Base-by-base conservation (phyloP, 2,797 vertebrate genomes). In the Channa striata region DNA sequence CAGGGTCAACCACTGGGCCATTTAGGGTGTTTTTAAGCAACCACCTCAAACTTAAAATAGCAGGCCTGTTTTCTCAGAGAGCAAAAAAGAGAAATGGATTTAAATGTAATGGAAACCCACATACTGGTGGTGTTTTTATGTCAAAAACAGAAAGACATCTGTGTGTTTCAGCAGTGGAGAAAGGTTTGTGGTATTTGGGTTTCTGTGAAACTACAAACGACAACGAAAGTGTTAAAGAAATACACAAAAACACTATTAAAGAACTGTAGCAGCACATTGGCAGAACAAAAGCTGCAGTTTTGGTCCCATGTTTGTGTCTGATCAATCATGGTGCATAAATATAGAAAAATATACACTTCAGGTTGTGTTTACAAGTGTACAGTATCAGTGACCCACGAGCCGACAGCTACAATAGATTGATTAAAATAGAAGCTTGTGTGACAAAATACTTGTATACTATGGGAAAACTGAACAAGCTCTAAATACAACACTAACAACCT, bases 11-110 rank as follows among this genome's bases (percentile, higher is more conserved):
- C 61, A 5, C 74, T 54, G 53, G 68, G 54, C 71, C 63, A 65
- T 69, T 70, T 56, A 46, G 8, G 66, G 47, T 36, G 69, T 81
- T 82, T 84, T 74, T 0, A 37, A 53, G 60, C 58, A n/a, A 69
- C 68, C 8, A 23, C 47, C 50, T 61, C 21, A 42, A 16, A 40
- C 52, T 54, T 74, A 74, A 84, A 87, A 88, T 84, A 83, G 67
- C 61, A 54, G 13, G 59, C 8, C 65, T 83, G 59, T 49, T 72
- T 51, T 68, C 14, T 68, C 52, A 51, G 56, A 44, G 59, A 59
- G 68, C 62, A 60, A 60, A 61, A 57, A 68, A 53, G 53, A 83
- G 59, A 42, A 49, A 52, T 57, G 56, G 46, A 52, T 53, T 47
- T 54, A 83, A 76, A 76, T 48, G 49, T 49, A 54, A 43, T 66